Conservation (phyloP, 2,113 vertebrate species). For the Serilophus lunatus region DNA sequence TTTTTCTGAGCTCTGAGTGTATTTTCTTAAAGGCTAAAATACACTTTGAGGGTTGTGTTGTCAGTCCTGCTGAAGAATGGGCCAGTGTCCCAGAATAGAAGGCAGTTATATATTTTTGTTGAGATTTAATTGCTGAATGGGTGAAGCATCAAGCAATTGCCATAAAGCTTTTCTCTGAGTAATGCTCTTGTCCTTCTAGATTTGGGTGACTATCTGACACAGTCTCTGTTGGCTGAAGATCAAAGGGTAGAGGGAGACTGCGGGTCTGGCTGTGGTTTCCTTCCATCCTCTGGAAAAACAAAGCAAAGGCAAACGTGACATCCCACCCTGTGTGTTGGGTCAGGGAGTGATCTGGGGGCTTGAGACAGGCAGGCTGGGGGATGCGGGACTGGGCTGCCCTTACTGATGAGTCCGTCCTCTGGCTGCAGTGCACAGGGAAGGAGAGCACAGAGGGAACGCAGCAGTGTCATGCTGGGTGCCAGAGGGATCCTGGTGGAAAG, state of each 20-base stretch:
- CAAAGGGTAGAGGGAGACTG: neutral
- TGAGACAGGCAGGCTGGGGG: neutral
- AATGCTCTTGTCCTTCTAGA: neutral
- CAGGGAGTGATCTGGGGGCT: neutral
- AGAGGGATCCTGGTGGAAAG: neutral
- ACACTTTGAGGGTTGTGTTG: neutral
- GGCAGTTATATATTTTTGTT: neutral
- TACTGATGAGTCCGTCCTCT: rapidly evolving
- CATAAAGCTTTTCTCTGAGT: conserved; percentile 5
- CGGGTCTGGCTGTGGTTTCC: conserved; percentile 15
- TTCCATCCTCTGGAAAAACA: conserved; percentile 17
- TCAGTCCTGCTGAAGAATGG: neutral
- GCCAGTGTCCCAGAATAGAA: neutral
- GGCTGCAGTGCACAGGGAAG: rapidly evolving
- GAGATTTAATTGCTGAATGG: neutral
- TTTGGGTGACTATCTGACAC: neutral
- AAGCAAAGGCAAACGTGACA: neutral
- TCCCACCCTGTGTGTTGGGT: rapidly evolving
- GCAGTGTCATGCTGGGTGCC: rapidly evolving
- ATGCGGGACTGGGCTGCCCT: neutral
- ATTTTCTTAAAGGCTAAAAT: neutral
- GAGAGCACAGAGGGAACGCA: neutral
- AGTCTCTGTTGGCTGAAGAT: conserved; percentile 3
- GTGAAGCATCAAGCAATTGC: neutral
- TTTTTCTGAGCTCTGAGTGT: neutral